Percentiles rank a stretch among this genome's conserved stretches.
Conservation (phyloP, 2,113 vertebrate species). For the Anguilla japonica region DNA sequence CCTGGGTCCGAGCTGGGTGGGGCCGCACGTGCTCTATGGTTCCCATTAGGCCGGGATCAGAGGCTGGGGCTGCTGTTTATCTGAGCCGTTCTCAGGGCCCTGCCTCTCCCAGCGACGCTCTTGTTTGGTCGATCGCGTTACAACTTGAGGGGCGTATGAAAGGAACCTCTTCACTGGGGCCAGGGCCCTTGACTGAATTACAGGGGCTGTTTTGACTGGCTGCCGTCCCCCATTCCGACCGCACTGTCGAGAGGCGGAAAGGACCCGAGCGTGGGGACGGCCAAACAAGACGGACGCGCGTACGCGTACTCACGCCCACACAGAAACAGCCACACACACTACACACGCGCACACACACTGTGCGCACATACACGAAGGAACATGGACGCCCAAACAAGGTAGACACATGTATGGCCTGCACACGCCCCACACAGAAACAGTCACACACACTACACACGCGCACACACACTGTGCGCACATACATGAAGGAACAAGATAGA, state of each 20-base stretch:
- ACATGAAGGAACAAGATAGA: not conserved
- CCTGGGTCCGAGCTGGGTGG: not conserved
- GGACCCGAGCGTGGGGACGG: slow-evolving; percentile 15
- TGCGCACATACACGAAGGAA: not conserved
- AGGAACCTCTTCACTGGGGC: slow-evolving; percentile 73
- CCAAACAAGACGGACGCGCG: not conserved
- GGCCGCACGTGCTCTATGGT: slow-evolving; percentile 17
- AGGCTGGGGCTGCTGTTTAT: slow-evolving; percentile 54
- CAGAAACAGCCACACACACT: not conserved
- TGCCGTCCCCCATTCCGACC: slow-evolving; percentile 72
- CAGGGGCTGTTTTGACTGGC: slow-evolving; percentile 75
- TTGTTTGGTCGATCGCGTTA: slow-evolving; percentile 77
- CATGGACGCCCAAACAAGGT: not conserved
- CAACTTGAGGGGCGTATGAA: slow-evolving; percentile 70
- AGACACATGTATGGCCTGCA: not conserved
- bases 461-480: not conserved
- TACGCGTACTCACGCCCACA: not conserved
- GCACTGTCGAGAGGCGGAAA: slow-evolving; percentile 48
- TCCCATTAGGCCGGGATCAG: slow-evolving; percentile 22
- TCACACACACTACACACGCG: not conserved
- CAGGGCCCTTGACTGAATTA: slow-evolving; percentile 66
- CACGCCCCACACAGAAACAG: no score
- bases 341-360: not conserved
- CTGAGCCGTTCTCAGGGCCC: slow-evolving; percentile 65
- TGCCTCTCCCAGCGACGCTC: slow-evolving; percentile 73